These are phyloP conservation scores for Parazoanthus swiftii DNA, from an alignment of 92 coral and sea anemone genomes.

Conservation along the genomic window DNA sequence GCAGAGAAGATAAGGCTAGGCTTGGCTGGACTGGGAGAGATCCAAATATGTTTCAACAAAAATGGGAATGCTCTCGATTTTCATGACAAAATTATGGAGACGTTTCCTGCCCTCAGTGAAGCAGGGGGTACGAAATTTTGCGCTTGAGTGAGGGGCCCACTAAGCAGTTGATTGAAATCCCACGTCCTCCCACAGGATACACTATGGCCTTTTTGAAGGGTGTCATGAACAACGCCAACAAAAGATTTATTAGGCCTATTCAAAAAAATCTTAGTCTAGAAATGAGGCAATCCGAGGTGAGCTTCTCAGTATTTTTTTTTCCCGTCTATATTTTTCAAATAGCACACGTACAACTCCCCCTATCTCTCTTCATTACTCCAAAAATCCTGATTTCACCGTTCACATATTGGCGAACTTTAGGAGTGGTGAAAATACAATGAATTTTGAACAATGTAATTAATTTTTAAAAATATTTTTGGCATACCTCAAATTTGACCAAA, in stretches of 20 bases:
- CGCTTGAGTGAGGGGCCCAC: slow-evolving; percentile 43
- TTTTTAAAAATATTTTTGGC: too few relatives aligned
- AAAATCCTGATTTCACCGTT: too few relatives aligned
- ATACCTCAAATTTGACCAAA: too few relatives aligned
- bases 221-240: slow-evolving; percentile 58
- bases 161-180: slow-evolving; percentile 44
- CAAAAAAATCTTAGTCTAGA: too few relatives aligned
- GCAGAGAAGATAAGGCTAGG: slow-evolving; percentile 45
- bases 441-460: too few relatives aligned
- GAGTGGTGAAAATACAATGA: too few relatives aligned
- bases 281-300: too few relatives aligned
- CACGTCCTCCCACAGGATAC: slow-evolving; percentile 48
- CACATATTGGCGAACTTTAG: too few relatives aligned
- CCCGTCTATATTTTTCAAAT: too few relatives aligned
- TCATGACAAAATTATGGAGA: slow-evolving; percentile 46
- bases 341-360: too few relatives aligned
- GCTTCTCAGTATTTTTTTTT: too few relatives aligned
- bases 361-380: too few relatives aligned
- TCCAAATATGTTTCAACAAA: slow-evolving; percentile 45
- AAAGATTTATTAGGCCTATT: slow-evolving; percentile 44
- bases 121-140: slow-evolving; percentile 57
- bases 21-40: slow-evolving; percentile 49
- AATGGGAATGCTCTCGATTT: slow-evolving; percentile 47
- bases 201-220: slow-evolving; percentile 45
- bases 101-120: slow-evolving; percentile 48